Base-by-base conservation (phyloP, 1,140 invertebrate species). In the Hycleus cichorii region DNA sequence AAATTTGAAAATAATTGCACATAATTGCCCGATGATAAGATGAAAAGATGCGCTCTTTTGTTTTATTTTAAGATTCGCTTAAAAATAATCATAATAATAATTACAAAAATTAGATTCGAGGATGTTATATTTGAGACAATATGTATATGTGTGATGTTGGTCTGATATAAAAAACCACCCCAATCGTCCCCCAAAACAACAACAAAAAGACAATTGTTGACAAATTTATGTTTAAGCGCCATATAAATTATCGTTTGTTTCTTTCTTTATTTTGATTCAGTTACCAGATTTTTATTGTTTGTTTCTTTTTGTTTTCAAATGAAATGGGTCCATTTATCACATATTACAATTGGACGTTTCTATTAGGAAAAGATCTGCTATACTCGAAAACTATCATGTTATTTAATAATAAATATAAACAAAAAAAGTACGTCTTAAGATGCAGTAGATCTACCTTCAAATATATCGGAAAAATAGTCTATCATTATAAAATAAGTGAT, bases 91-190 rank as follows among this genome's bases (percentile, higher is more conserved):
- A 53, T 12, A 32, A 45, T 32, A 32, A 32, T 7, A 32, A 32
- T 32, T 32, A 32, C 0, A 18, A 32, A 32, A 32, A 5, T 32
- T 32, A 32, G 32, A 32, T 32, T 32, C 7, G 32, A 32, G 51
- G 9, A 53, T 46, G 43, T 53, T 46, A 32, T 32, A n/a, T 48
- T 45, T 56, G 52, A 63, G 54, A 57, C 57, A 60, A 63, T 59
- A 57, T 63, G 48, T 60, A 52, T 48, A 49, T 60, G 44, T 63
- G 61, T 59, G 57, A 54, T 55, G 58, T 55, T 55, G 39, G 47
- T 43, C 32, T 7, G 32, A 32, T 1, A 32, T 7, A 32, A 32
- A 5, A 32, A 32, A 32, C 7, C 7, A 32, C 32, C 32, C 7
- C 7, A 4, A 32, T 32, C 32, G 32, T 32, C 32, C 32, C 7